phyloP scores from a whole-genome alignment of 64 coral and sea anemone species.

The Orbicella faveolata region DNA sequence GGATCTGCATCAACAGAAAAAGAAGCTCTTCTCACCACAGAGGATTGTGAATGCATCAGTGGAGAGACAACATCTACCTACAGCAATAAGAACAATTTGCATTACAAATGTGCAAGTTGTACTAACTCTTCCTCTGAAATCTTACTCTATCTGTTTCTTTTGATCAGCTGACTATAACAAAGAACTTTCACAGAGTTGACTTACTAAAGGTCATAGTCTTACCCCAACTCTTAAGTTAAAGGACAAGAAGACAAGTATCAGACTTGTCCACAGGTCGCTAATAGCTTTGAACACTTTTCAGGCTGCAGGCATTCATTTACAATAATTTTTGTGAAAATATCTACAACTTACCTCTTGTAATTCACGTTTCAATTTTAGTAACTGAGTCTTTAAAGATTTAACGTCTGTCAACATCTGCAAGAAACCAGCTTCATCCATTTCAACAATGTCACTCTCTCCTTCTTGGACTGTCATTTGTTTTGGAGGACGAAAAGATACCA shows the following conservation, averaged over 20 bases:
- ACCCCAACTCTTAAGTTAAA: too few relatives aligned
- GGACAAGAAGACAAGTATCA: too few relatives aligned
- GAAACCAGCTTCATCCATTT: constrained; percentile 84
- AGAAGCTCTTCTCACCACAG: neutral
- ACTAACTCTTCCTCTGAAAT: too few relatives aligned
- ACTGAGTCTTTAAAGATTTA: constrained; percentile 78
- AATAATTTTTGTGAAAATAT: neutral
- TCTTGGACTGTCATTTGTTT: constrained; percentile 52
- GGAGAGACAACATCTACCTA: constrained; percentile 85
- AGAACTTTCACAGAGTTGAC: too few relatives aligned
- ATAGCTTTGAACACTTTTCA: neutral
- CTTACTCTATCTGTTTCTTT: too few relatives aligned
- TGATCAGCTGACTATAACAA: too few relatives aligned
- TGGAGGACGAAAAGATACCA: constrained; percentile 75
- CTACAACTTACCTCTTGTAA: constrained; percentile 72
- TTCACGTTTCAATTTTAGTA: constrained; percentile 91
- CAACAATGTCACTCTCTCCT: constrained; percentile 65
- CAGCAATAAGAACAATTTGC: neutral
- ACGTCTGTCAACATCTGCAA: constrained; percentile 79
- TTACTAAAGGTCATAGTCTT: too few relatives aligned
- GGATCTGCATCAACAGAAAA: neutral
- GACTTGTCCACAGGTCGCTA: neutral
- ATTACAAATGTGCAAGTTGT: neutral
- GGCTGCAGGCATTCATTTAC: neutral
- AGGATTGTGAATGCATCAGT: constrained; percentile 60